Percentiles rank a stretch among this genome's conserved stretches.
Conservation (phyloP, 2,888 invertebrate genomes). For the Drosophila paramelanica region DNA sequence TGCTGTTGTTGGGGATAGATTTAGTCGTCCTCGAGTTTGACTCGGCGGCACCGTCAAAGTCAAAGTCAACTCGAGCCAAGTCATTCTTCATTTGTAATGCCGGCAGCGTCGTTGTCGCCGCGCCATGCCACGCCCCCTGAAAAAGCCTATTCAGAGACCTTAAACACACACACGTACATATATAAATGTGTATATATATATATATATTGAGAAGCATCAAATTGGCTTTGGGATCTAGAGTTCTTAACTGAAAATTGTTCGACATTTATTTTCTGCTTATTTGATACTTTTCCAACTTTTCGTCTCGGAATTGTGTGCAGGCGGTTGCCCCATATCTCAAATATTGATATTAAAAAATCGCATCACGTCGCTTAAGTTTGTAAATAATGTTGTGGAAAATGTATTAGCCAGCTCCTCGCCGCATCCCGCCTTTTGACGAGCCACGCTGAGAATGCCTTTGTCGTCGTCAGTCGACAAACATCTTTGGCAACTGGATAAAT, state of each 20-base stretch:
- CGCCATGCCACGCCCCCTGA: conserved; percentile 41
- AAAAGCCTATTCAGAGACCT: conserved; percentile 27
- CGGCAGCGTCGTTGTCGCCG: conserved; percentile 54
- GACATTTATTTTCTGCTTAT: conserved; percentile 79
- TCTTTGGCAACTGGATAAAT: conserved; percentile 64
- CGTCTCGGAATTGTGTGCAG: background rate
- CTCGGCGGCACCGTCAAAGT: conserved; percentile 59
- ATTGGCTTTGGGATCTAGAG: conserved; percentile 65
- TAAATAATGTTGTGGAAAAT: conserved; percentile 81
- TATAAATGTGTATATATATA: conserved; percentile 14
- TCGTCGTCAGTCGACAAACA: conserved; percentile 26
- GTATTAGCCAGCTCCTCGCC: conserved; percentile 57
- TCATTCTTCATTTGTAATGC: conserved; percentile 75
- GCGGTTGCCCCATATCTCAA: conserved; percentile 47
- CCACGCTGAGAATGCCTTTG: conserved; percentile 14
- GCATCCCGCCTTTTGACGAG: conserved; percentile 24
- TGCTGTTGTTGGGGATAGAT: conserved; percentile 46
- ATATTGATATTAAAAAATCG: conserved; percentile 81
- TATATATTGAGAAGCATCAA: conserved; percentile 26
- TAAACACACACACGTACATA: conserved; percentile 12
- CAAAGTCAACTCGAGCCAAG: conserved; percentile 56
- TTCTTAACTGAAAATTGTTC: conserved; percentile 68
- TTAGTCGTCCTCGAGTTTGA: conserved; percentile 51
- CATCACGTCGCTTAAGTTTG: conserved; percentile 80
- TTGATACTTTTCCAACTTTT: conserved; percentile 62